These are phyloP conservation scores for Odocoileus virginianus DNA, from an alignment of 2,113 vertebrate species.

Conservation along the genomic window DNA sequence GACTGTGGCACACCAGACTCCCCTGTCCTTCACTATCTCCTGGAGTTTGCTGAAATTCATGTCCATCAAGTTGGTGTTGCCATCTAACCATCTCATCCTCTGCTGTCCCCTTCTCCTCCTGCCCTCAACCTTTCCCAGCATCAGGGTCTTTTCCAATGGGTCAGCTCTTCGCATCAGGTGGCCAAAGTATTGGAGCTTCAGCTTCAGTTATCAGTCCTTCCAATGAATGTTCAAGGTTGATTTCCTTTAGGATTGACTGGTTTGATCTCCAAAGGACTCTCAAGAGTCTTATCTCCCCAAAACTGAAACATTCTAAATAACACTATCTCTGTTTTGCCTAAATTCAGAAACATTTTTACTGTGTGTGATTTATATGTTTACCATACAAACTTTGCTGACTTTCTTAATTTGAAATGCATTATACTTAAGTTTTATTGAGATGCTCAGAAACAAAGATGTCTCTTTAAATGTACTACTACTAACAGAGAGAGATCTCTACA, in stretches of 20 bases:
- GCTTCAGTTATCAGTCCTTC: neutral
- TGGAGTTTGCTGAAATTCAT: neutral
- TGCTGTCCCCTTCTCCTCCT: neutral
- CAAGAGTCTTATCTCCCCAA: neutral
- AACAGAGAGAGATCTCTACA: neutral
- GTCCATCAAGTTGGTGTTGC: neutral
- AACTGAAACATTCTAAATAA: neutral
- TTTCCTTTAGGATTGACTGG: neutral
- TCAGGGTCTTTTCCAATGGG: neutral
- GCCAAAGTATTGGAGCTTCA: neutral
- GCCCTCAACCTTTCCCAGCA: neutral
- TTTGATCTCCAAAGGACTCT: neutral
- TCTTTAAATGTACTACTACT: neutral
- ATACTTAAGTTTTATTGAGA: neutral
- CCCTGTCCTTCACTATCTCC: neutral
- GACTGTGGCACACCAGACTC: neutral
- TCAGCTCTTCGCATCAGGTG: neutral
- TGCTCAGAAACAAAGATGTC: neutral
- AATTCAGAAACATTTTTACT: neutral
- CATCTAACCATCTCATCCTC: neutral
- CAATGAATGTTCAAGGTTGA: neutral
- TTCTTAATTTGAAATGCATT: conserved; percentile 4
- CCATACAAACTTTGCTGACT: neutral
- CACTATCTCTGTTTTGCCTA: neutral
- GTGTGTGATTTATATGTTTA: neutral